Conservation (phyloP, 2,797 vertebrate species). For the Pseudochirops corinnae region DNA sequence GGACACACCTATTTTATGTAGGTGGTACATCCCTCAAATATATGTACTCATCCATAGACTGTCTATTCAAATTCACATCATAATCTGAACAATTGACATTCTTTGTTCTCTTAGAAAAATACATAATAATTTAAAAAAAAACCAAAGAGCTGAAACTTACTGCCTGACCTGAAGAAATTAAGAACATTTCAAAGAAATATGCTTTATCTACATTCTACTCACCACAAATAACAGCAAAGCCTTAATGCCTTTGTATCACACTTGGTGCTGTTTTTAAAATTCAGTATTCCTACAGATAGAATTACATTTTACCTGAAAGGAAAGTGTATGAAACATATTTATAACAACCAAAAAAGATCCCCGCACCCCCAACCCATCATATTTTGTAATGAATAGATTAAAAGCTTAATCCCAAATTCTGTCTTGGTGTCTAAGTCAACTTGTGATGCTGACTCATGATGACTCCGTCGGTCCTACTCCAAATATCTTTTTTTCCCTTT, state of each 20-base stretch:
- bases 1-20: not conserved
- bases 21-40: not conserved
- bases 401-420: slow-evolving; percentile 75
- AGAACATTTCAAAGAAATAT: slow-evolving; percentile 22
- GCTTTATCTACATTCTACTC: not conserved
- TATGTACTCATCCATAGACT: not conserved
- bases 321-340: slow-evolving; percentile 80
- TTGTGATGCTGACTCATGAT: slow-evolving; percentile 54
- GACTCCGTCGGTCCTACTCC: not conserved
- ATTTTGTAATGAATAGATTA: slow-evolving; percentile 78
- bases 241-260: slow-evolving; percentile 49
- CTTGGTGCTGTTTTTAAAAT: slow-evolving; percentile 63
- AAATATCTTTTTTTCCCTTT: not conserved
- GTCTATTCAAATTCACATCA: not conserved
- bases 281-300: slow-evolving; percentile 75
- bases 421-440: slow-evolving; percentile 70
- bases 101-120: not conserved
- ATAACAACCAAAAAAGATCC: slow-evolving; percentile 71
- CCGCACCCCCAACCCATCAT: slow-evolving; percentile 31
- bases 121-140: not conserved
- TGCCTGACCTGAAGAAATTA: not conserved
- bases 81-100: not conserved
- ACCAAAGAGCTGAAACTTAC: not conserved
- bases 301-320: slow-evolving; percentile 75
- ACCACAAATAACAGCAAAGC: slow-evolving; percentile 15